phyloP scores from a whole-genome alignment of 1,140 invertebrate genomes.

The Heliconius eleuchia region DNA sequence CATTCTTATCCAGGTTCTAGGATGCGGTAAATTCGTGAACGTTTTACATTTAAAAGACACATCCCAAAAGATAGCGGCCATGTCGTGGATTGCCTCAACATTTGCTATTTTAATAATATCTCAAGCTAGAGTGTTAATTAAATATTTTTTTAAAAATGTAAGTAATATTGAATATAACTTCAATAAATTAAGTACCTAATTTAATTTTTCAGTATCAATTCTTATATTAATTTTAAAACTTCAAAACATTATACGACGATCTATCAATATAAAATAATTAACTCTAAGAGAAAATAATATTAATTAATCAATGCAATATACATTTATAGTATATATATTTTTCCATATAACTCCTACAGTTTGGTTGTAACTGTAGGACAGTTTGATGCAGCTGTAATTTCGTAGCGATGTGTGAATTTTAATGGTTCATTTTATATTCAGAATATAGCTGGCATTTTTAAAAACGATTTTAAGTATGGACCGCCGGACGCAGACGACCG shows the following conservation, averaged over 20 bases:
- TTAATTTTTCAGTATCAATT: too few relatives aligned
- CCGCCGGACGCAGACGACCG: conserved; percentile 46
- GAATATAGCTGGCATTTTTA: conserved; percentile 48
- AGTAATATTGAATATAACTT: conserved; percentile 12
- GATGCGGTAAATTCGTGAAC: conserved; percentile 10
- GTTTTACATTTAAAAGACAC: conserved; percentile 12
- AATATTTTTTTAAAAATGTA: conserved; percentile 37
- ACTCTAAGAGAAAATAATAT: too few relatives aligned
- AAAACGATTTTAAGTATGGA: conserved; percentile 42
- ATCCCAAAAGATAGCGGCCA: background rate
- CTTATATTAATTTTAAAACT: too few relatives aligned
- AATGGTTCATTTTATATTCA: conserved; percentile 32
- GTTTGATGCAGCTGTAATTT: background rate
- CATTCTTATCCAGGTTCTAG: conserved; percentile 18
- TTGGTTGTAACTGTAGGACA: too few relatives aligned
- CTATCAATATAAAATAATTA: too few relatives aligned
- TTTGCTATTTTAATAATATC: conserved; percentile 24
- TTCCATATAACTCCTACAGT: background rate
- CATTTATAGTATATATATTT: background rate
- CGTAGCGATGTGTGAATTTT: background rate
- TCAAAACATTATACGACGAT: too few relatives aligned
- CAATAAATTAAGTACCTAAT: too few relatives aligned
- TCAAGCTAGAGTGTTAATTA: conserved; percentile 21
- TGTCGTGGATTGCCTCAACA: conserved; percentile 17
- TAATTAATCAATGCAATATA: too few relatives aligned